These are phyloP conservation scores for Grammomys dolichurus DNA, from an alignment of 2,113 vertebrate genomes.

Conservation along the genomic window DNA sequence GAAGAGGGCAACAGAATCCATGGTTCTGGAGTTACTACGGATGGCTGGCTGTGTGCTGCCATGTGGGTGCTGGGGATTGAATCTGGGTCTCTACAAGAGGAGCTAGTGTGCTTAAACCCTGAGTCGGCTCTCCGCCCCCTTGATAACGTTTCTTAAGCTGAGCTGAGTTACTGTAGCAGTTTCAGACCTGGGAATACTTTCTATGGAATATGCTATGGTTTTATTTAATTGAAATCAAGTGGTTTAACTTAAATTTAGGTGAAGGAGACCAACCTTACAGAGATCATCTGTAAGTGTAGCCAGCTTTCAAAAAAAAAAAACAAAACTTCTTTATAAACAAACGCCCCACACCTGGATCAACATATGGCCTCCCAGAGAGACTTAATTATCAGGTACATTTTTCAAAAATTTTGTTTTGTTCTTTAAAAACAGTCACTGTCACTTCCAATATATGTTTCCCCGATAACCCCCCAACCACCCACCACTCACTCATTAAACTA, in stretches of 20 bases:
- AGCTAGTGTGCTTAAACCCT: too few species aligned
- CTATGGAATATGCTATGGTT: background rate
- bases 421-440: background rate
- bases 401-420: slow-evolving; percentile 33
- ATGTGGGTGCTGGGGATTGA: background rate
- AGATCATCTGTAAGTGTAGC: background rate
- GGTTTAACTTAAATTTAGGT: slow-evolving; percentile 48
- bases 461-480: background rate
- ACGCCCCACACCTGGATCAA: background rate
- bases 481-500: background rate
- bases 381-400: background rate
- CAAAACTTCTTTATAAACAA: background rate
- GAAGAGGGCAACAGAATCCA: background rate
- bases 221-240: slow-evolving; percentile 48
- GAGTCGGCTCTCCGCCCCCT: background rate
- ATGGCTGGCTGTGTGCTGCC: background rate
- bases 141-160: slow-evolving; percentile 14
- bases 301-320: background rate
- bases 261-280: slow-evolving; percentile 7
- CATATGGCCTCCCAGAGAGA: slow-evolving; percentile 9
- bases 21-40: background rate
- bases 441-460: background rate
- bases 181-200: slow-evolving; percentile 19
- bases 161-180: slow-evolving; percentile 8
- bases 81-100: background rate